A percentile compares a stretch with the other conserved stretches of the same genome.
phyloP scores from a whole-genome alignment of 2,888 invertebrate genomes.

The Strigamia maritima region DNA sequence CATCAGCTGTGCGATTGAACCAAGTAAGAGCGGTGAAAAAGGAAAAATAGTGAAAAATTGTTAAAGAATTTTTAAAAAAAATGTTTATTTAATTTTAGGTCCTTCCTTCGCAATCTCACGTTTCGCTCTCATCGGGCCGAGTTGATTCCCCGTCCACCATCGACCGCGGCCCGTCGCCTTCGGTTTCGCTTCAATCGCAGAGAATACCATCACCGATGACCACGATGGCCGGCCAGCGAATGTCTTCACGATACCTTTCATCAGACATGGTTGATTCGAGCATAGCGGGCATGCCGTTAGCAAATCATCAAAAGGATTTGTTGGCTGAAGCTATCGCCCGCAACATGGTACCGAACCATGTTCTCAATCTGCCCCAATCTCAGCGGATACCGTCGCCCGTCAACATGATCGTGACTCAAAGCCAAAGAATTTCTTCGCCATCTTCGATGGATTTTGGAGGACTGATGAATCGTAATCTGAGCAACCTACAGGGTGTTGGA shows the following conservation, averaged over 20 bases:
- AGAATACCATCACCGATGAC: slow-evolving; percentile 35
- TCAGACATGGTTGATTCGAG: slow-evolving; percentile 37
- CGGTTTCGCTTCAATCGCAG: slow-evolving; percentile 28
- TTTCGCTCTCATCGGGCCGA: background rate
- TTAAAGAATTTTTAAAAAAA: background rate
- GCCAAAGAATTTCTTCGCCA: slow-evolving; percentile 36
- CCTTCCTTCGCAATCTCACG: slow-evolving; percentile 28
- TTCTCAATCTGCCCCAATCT: background rate
- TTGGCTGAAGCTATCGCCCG: slow-evolving; percentile 29
- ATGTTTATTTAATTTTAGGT: background rate
- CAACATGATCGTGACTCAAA: slow-evolving; percentile 37
- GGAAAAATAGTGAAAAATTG: no score
- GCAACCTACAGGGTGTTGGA: slow-evolving; percentile 3
- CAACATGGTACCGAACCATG: slow-evolving; percentile 35
- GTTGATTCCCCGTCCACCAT: slow-evolving; percentile 29
- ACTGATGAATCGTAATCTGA: background rate
- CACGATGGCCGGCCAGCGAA: slow-evolving; percentile 33
- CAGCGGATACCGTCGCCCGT: slow-evolving; percentile 37
- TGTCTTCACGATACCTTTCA: slow-evolving; percentile 16
- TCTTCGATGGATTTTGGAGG: slow-evolving; percentile 20
- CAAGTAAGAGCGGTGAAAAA: slow-evolving; percentile 13
- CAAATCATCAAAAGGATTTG: slow-evolving; percentile 30
- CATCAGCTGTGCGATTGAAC: slow-evolving; percentile 20
- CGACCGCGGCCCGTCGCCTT: slow-evolving; percentile 34
- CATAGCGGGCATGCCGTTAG: slow-evolving; percentile 13